Base-by-base conservation (phyloP, 2,888 invertebrate genomes). In the Volucella zonaria region DNA sequence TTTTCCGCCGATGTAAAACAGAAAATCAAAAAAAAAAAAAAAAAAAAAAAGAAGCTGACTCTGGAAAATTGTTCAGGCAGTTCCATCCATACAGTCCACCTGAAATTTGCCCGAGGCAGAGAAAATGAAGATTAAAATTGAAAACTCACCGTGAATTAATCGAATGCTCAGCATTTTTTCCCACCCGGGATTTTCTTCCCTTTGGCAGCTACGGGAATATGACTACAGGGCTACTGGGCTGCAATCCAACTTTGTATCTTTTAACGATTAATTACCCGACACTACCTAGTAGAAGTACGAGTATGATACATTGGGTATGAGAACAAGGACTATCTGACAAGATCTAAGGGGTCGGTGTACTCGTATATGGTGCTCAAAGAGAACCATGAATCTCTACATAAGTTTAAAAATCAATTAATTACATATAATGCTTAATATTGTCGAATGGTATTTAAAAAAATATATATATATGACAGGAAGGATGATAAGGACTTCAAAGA, bases 111-210 rank as follows among this genome's bases (percentile, higher is more conserved):
- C 56, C 23, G 54, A 58, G 18, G 75, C 71, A 64, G 58, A 31
- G 31, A 61, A 82, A 82, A 70, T 71, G n/a, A 71, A 77, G 77
- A 74, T 78, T 64, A 64, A 78, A 79, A 79, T 68, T 70, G 52
- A 70, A 76, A 76, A 70, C 49, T 68, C 64, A n/a, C 43, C 42
- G 49, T 14, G 70, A 79, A 64, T 75, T 83, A 70, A 70, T 70
- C 70, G 59, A 59, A 62, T 47, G 49, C 49, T 83, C 82, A 83
- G 82, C 82, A 64, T 52, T 71, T 79, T 68, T 52, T 42, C 14
- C 14, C 40, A 43, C 38, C 40, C 52, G 43, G 10, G 40, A 61
- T 61, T 59, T 64, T 38, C 67, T 73, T 51, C 14, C 67, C 40
- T 10, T 40, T 12, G 11, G 49, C 14, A 49, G 62, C 49, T 6